A percentile compares a stretch with the other conserved stretches of the same genome.
phyloP scores from a whole-genome alignment of 2,113 vertebrate genomes.

The Saccopteryx bilineata region DNA sequence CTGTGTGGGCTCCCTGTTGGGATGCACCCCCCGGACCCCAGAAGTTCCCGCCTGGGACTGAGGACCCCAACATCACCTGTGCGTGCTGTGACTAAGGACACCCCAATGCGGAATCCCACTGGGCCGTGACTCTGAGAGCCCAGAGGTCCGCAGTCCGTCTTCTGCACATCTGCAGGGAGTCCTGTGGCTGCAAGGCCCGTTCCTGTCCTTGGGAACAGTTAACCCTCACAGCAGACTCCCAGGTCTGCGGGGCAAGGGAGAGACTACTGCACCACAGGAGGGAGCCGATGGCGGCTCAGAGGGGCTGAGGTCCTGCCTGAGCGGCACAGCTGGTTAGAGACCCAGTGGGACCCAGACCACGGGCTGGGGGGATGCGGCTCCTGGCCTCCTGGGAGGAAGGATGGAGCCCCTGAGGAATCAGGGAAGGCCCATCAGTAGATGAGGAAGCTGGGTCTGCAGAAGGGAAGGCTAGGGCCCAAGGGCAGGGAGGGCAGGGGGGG shows the following conservation, averaged over 20 bases:
- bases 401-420: fast-evolving
- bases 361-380: not conserved
- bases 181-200: not conserved
- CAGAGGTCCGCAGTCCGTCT: not conserved
- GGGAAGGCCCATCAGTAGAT: not conserved
- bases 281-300: not conserved
- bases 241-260: not conserved
- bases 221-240: not conserved
- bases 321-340: not conserved
- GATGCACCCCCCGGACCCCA: not conserved
- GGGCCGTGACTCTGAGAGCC: not conserved
- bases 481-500: not conserved
- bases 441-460: not conserved
- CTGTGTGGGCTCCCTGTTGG: not conserved
- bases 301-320: not conserved
- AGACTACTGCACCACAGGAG: not conserved
- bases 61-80: not conserved
- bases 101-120: not conserved
- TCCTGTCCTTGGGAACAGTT: not conserved
- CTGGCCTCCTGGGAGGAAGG: not conserved
- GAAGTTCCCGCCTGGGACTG: not conserved
- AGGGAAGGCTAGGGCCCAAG: not conserved
- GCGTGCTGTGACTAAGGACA: not conserved
- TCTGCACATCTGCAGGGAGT: not conserved
- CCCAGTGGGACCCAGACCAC: not conserved